Base-by-base conservation (phyloP, 2,797 vertebrate genomes). In the Cuniculus paca region DNA sequence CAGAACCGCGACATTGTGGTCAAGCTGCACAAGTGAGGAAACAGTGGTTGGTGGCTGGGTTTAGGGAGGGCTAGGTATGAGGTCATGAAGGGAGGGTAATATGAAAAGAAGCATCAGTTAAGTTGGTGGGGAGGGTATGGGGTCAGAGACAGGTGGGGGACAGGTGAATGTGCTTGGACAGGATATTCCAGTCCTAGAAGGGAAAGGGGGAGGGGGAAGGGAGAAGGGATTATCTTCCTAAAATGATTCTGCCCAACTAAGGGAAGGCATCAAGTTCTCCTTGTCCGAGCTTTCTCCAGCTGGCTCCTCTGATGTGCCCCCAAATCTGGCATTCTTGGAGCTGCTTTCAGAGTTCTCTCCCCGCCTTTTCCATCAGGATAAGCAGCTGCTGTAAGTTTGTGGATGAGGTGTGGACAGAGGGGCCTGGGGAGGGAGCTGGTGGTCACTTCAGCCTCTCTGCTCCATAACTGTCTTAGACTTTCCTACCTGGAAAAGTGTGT, bases 301-400 rank as follows among this genome's bases (percentile, higher is more conserved):
- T 34, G 95, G 96, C 5, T 97, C 54, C 22, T 97, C 97, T 5
- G 31, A 93, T 94, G 97, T 96, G 14, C 97, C 98, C n/a, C 98
- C 97, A 6, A 99, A 99, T 86, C 89, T 99, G 96, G 83, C 98
- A 7, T 99, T 99, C 97, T 95, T 99, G 86, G 99, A 99, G 96
- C 98, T 99, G 84, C 99, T 99, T 95, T 98, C 99, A 94, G 99
- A 99, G 97, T 99, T 99, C 98, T 99, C 99, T 45, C 99, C 99
- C 28, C 99, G 99, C 93, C 98, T 99, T 85, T 95, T 99, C 85
- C 98, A 83, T 24, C 98, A 98, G 20, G 99, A 99, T 96, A 98
- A 99, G 45, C 36, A 94, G n/a, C 95, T 98, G 42, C 97, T 99
- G 99, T 99, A 97, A 99, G 99, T 98, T 52, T 20, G 52, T 80